phyloP scores from a whole-genome alignment of 2,113 vertebrate genomes.

The Syngnathus typhle region DNA sequence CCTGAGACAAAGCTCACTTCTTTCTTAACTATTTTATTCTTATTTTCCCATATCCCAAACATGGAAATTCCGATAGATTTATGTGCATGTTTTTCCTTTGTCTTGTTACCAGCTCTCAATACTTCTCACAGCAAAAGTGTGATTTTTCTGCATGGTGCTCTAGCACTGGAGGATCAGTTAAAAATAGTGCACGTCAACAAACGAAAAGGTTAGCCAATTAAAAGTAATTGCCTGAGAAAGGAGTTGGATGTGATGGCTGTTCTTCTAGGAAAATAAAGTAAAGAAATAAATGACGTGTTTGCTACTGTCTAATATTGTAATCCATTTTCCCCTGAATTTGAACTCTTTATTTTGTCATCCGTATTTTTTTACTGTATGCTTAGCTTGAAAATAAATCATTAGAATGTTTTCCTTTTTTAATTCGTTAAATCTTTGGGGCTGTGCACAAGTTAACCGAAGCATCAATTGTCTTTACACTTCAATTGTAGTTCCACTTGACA shows the following conservation, averaged over 20 bases:
- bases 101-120: slow-evolving; percentile 45
- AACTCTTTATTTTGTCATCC: slow-evolving; percentile 14
- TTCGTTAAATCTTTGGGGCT: slow-evolving; percentile 1
- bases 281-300: slow-evolving; percentile 43
- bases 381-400: slow-evolving; percentile 43
- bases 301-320: slow-evolving; percentile 22
- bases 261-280: slow-evolving; percentile 39
- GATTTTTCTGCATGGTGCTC: slow-evolving; percentile 25
- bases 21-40: slow-evolving; percentile 29
- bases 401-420: slow-evolving; percentile 38
- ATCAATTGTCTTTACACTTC: background rate
- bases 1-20: slow-evolving; percentile 22
- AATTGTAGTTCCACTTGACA: background rate
- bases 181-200: slow-evolving; percentile 54
- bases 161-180: slow-evolving; percentile 48
- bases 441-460: background rate
- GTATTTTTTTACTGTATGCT: slow-evolving; percentile 34
- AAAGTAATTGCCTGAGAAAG: slow-evolving; percentile 60
- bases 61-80: slow-evolving; percentile 59
- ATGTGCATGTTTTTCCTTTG: slow-evolving; percentile 32
- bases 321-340: slow-evolving; percentile 45
- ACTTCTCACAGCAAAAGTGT: slow-evolving; percentile 51
- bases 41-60: slow-evolving; percentile 33
- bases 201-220: slow-evolving; percentile 65
- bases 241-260: slow-evolving; percentile 22